These are phyloP conservation scores for Echinarachnius parma DNA, from an alignment of 53 echinoderm and acorn worm genomes.

Conservation along the genomic window DNA sequence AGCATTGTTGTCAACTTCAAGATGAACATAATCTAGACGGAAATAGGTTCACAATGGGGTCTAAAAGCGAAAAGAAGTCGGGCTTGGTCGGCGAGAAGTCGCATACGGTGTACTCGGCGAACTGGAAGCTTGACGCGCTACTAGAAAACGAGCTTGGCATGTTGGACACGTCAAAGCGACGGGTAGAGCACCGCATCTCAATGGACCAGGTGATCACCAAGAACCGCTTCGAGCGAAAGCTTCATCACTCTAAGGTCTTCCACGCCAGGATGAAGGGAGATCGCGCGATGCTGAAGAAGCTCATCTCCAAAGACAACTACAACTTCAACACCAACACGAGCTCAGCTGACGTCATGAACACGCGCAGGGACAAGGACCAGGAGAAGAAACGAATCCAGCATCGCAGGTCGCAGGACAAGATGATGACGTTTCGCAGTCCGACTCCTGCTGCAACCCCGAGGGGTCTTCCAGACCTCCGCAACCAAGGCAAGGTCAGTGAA, in stretches of 20 bases:
- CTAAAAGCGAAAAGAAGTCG: slow-evolving; percentile 57
- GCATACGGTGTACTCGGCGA: slow-evolving; percentile 87
- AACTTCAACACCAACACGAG: slow-evolving; percentile 39
- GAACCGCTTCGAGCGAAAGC: slow-evolving; percentile 78
- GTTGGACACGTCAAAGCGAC: slow-evolving; percentile 73
- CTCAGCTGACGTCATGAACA: slow-evolving; percentile 33
- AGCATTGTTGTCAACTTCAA: too few relatives aligned
- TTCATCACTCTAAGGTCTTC: slow-evolving; percentile 74
- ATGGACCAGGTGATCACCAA: slow-evolving; percentile 84
- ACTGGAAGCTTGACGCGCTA: slow-evolving; percentile 94
- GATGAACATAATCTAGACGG: too few relatives aligned
- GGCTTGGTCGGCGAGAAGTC: slow-evolving; percentile 95
- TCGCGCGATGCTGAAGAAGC: slow-evolving; percentile 69
- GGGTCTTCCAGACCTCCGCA: background rate
- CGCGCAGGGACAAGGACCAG: slow-evolving; percentile 31
- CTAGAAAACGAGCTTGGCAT: slow-evolving; percentile 66
- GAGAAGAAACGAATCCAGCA: slow-evolving; percentile 16
- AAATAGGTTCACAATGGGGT: too few relatives aligned
- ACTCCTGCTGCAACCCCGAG: background rate
- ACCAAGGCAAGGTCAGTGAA: background rate
- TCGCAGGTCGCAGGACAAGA: slow-evolving; percentile 10
- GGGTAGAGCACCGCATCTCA: slow-evolving; percentile 79
- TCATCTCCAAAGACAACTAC: slow-evolving; percentile 70
- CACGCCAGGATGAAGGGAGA: slow-evolving; percentile 95
- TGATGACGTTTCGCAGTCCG: slow-evolving; percentile 9